Evolutionary conservation across 2,888 invertebrate genomes (phyloP), one percentile per base, ranked within the genome.

Genomic region (Unio pictorum): DNA sequence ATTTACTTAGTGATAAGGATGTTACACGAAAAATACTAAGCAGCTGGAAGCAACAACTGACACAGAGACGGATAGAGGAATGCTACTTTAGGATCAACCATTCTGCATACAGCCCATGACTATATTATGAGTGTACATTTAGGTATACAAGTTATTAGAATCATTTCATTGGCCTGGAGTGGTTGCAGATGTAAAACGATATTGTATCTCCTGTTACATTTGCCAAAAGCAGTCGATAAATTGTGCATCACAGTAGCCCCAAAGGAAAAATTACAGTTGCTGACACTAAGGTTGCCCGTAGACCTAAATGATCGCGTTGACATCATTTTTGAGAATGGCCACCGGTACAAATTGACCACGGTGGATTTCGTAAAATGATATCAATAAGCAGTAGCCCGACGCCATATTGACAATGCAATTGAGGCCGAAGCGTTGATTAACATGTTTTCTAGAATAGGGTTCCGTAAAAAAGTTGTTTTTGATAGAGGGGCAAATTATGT

Each of bases 391-490:
- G 15, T 61, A 1, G 30, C 30, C 6, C 15, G 4, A 26, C 18
- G 20, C 1, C 26, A 26, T 18, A 63, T 63, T 8, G 62, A 67
- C 1, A 34, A 61, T 3, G 67, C 61, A 34, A 55, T 18, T 17
- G 62, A 62, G n/a, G 67, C 63, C 1, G 62, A 62, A 15, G 62
- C 57, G 11, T 30, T 67, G 1, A 5, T 62, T n/a, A 56, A 67
- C 8, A 67, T 67, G 45, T 63, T 62, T 23, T 20, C 23, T n/a
- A 55, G 62, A 55, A 23, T 63, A 45, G 63, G 62, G 4, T 28
- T 67, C 7, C 57, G 63, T 2, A 3, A 55, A 1, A 58, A 63
- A 34, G 55, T 57, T 26, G 15, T 62, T 15, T 34, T n/a, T 15
- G 62, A 61, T 54, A 15, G 34, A 62, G 64, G 68, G 8, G 7